These are phyloP conservation scores for Arenicola marina DNA, from an alignment of 2,888 invertebrate genomes.

Conservation along the genomic window DNA sequence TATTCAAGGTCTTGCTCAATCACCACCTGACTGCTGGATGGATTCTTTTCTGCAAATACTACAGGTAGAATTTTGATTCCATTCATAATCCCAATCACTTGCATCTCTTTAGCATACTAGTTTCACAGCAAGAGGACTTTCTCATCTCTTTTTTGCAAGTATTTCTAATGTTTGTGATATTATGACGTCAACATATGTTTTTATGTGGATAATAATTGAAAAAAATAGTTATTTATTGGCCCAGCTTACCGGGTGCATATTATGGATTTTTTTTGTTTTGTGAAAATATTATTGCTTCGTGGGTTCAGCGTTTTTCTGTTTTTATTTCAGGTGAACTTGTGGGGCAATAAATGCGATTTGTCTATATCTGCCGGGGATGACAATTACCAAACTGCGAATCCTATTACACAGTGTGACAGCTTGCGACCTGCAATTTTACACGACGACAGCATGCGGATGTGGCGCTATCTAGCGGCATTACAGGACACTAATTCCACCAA, in stretches of 20 bases:
- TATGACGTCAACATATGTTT: no score
- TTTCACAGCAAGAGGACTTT: no score
- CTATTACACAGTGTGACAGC: constrained; percentile 66
- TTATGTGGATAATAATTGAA: no score
- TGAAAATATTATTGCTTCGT: no score
- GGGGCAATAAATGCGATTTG: constrained; percentile 95
- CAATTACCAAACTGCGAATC: constrained; percentile 66
- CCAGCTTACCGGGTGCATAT: no score
- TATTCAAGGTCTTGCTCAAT: background rate
- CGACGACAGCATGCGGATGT: constrained; percentile 68
- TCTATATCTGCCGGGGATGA: constrained; percentile 78
- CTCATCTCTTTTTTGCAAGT: background rate
- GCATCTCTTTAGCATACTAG: no score
- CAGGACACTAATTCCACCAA: background rate
- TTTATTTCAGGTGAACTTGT: constrained; percentile 69
- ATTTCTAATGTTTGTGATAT: background rate
- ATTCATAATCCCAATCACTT: no score
- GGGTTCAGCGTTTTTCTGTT: background rate
- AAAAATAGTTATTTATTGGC: no score
- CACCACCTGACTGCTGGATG: no score
- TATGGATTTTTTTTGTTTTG: no score
- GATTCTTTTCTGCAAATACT: no score
- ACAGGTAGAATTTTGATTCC: no score
- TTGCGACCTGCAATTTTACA: constrained; percentile 69
- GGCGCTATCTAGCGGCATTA: constrained; percentile 60